Evolutionary conservation across 2,113 vertebrate genomes (phyloP), one percentile per base, ranked within the genome.

Genomic region (Hemichromis elongatus): DNA sequence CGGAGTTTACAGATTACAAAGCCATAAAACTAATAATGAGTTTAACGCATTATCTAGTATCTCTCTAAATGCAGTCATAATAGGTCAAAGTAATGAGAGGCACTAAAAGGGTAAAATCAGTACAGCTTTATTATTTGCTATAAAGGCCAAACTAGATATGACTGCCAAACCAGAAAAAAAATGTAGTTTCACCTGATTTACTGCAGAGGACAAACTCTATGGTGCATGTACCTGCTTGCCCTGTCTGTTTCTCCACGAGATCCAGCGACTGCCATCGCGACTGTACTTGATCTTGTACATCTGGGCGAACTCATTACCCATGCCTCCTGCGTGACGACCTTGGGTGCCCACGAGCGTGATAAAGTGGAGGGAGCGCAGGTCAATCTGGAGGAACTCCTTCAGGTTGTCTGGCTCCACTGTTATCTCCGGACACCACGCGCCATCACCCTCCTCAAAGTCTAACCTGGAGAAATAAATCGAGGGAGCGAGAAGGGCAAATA

Each of bases 251-350:
- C 96, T 95, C 98, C 98, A 99, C 9, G 98, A 97, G 90, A 99
- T 98, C 99, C 99, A 99, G 50, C 98, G 98, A 11, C 96, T 98
- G 42, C 99, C 98, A 4, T 99, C 99, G 1, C 98, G 96, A 78
- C 98, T 99, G 92, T 99, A 99, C 87, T 97, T 99, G 86, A 99
- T 98, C 93, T 98, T 98, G 94, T 99, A 99, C 97, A 97, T 99
- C 85, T 98, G 98, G 37, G 98, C 96, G 7, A 98, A 99, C 93
- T 99, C 99, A 0, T 99, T 99, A 21, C 99, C 99, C 0, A 99
- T 98, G 81, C 99, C 99, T 4, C 97, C 97, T 0, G 98, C 99
- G 0, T 99, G 98, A 3, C 99, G 97, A 0, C 99, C 99, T 94
- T 99, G 99, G 9, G 98, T 98, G 77, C 98, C 98, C 90, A 99